These are phyloP conservation scores for Tinea trinotella DNA, from an alignment of 2,888 invertebrate species.

Conservation along the genomic window DNA sequence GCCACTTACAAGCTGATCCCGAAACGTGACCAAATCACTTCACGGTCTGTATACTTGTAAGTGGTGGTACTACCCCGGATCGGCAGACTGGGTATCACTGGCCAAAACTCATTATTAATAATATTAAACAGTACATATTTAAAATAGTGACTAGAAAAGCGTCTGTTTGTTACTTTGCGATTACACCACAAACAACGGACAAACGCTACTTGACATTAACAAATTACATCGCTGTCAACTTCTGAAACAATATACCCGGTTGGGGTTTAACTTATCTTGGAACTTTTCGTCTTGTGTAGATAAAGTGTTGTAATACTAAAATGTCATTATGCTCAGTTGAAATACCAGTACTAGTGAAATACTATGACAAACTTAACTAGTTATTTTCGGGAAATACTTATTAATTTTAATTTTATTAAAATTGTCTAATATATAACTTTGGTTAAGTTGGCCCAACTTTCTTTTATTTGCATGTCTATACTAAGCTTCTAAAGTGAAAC, in stretches of 20 bases:
- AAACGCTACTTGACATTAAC: slow-evolving; percentile 56
- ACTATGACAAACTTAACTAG: slow-evolving; percentile 22
- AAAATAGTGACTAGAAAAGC: slow-evolving; percentile 1
- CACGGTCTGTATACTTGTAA: no score
- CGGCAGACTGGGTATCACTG: no score
- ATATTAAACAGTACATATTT: no score
- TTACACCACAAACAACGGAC: slow-evolving; percentile 15
- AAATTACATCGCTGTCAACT: slow-evolving; percentile 66
- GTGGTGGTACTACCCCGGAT: no score
- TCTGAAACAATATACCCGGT: slow-evolving; percentile 69
- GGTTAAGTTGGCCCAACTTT: no score
- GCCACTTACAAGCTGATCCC: no score
- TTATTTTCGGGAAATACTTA: not conserved
- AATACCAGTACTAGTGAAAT: slow-evolving; percentile 52
- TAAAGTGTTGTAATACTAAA: slow-evolving; percentile 70
- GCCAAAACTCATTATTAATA: no score
- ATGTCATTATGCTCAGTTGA: slow-evolving; percentile 63
- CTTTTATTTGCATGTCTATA: no score
- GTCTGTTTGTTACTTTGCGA: not conserved
- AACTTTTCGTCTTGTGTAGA: slow-evolving; percentile 66
- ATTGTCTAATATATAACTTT: no score
- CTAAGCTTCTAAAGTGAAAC: no score
- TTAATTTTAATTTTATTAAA: no score
- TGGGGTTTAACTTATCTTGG: slow-evolving; percentile 67
- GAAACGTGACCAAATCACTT: no score